Base-by-base conservation (phyloP, 2,797 vertebrate species). In the Clarias laeviceps region DNA sequence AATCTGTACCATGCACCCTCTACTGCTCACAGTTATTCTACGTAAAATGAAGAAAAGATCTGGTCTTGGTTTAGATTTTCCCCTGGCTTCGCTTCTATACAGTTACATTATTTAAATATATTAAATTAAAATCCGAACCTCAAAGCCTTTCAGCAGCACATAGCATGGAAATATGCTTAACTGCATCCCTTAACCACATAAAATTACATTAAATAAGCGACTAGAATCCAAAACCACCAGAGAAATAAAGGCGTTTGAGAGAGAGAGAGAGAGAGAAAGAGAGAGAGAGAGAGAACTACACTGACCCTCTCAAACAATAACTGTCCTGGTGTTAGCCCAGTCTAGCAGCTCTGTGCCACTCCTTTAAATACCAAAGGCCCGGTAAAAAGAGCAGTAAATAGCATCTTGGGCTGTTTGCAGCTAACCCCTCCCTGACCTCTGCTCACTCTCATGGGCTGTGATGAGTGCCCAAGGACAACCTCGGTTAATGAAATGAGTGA, bases 401-500 rank as follows among this genome's bases (percentile, higher is more conserved):
- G 88, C 87, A 88, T 86, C 69, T 84, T 37, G 2, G 82, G 76
- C 78, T 50, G 79, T 85, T 84, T 84, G 82, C 66, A n/a, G 83
- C 82, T 89, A 86, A 90, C 89, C 89, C 87, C 73, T 87, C 66
- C 83, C 87, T 89, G 88, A 89, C 86, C 89, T 84, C 82, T 88
- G 84, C 68, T 87, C 92, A 92, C 91, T 91, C 92, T 93, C 92
- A 91, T 89, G 86, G 84, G 90, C 90, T 0, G 83, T 92, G 91
- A 90, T 93, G 93, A 93, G 94, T 92, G 90, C 92, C 92, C 91
- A 88, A 91, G 90, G 90, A 92, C 92, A 91, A 92, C 89, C 69
- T 85, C 82, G 74, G 84, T 91, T 95, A 94, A 94, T 95, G 92
- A 94, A 93, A 93, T 92, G 91, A 93, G 93, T 95, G 94, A 95